Base-by-base conservation (phyloP, 2,797 vertebrate species). In the Danio albolineatus region DNA sequence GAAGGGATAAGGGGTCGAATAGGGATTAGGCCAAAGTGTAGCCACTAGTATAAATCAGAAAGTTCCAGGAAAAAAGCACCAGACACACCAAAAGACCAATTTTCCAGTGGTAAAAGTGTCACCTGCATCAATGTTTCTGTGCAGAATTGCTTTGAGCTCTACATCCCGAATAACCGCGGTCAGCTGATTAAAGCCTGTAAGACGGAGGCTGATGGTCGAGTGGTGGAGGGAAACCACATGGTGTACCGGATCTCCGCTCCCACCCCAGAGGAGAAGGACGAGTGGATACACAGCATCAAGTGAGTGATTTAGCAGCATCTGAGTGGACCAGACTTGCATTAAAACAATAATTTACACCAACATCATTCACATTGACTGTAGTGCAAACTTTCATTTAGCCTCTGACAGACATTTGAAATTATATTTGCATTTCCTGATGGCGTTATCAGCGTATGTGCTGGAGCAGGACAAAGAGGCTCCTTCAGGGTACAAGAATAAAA, bases 261-360 rank as follows among this genome's bases (percentile, higher is more conserved):
- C 14, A 96, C 96, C 2, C 96, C 95, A 0, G 96, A 97, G 88
- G 96, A 98, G 90, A 98, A 98, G 89, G 96, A 97, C 0, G 96
- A 96, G 82, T 98, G 97, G 96, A 97, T 98, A 89, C 96, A 97
- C 89, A 96, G 94, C 89, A 97, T 97, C 89, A 95, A 95, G 96
- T 97, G 90, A 89, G 92, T 70, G 10, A 70, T 44, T 21, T 41
- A 7, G n/a, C 17, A 51, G 53, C 54, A 60, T 19, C 44, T 46
- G 13, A 3, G 4, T 16, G 44, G 43, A 60, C 9, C 1, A 3
- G 9, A 36, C 10, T 10, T 17, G 19, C 1, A 61, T n/a, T 4
- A 13, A 43, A 7, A 43, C 10, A 46, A 4, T 16, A 12, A 39
- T 70, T 70, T 28, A 4, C 66, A 53, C 28, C 0, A 16, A n/a